A percentile compares a stretch with the other conserved stretches of the same genome.
Evolutionary conservation across 2,888 invertebrate genomes (phyloP).

Genomic region (Altica lythri): DNA sequence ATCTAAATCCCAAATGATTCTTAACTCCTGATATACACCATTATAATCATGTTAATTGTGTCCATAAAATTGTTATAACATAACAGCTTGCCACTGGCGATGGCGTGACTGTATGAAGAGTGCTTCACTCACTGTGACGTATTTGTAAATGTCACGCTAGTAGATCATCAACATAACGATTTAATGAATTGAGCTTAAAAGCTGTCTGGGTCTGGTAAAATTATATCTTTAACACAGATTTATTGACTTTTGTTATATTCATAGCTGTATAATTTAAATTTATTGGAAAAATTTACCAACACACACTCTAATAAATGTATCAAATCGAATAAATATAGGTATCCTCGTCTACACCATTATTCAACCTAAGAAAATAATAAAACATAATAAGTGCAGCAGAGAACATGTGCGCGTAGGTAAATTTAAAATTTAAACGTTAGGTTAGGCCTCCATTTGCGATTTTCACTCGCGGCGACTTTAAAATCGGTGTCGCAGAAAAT

Average conservation of each 20-base stretch:
- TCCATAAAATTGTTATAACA: constrained; percentile 11
- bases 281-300: neutral
- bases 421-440: no score
- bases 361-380: no score
- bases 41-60: constrained; percentile 15
- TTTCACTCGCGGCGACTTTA: no score
- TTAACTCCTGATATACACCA: constrained; percentile 10
- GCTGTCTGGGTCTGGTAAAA: constrained; percentile 3
- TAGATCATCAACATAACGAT: constrained; percentile 11
- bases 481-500: no score
- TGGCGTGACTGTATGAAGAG: constrained; percentile 22
- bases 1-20: constrained; percentile 8
- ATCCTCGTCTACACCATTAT: no score
- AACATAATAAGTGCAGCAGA: no score
- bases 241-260: neutral
- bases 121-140: constrained; percentile 8
- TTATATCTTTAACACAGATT: neutral
- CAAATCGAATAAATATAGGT: no score
- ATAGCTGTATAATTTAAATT: neutral
- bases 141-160: constrained; percentile 17
- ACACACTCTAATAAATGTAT: no score
- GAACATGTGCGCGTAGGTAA: no score
- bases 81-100: constrained; percentile 15
- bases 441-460: no score
- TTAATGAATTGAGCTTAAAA: constrained; percentile 2